These are phyloP conservation scores for Eleutherodactylus coqui DNA, from an alignment of 2,797 vertebrate species.

Conservation along the genomic window DNA sequence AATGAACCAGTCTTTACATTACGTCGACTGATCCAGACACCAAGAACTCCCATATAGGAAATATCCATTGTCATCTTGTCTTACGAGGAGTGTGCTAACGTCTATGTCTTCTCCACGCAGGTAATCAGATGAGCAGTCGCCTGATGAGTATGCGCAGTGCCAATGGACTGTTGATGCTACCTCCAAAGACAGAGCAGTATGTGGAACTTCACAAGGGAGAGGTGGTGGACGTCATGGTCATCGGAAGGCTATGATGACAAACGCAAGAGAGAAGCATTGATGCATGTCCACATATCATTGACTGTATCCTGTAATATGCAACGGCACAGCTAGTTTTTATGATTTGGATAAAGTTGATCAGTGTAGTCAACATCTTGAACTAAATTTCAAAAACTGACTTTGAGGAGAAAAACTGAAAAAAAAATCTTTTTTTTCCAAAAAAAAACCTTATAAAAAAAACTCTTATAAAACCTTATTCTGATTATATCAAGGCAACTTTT, in stretches of 20 bases:
- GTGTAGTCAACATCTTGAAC: constrained; percentile 98
- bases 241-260: constrained; percentile 96
- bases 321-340: constrained; percentile 99
- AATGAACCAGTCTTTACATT: no score
- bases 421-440: constrained; percentile 71
- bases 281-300: constrained; percentile 99
- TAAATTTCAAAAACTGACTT: constrained; percentile 88
- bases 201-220: constrained; percentile 98
- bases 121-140: constrained; percentile 98
- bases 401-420: constrained; percentile 91
- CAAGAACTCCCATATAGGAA: no score
- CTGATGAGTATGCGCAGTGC: constrained; percentile 99
- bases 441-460: constrained; percentile 80
- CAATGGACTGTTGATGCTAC: constrained; percentile 98
- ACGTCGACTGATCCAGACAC: no score
- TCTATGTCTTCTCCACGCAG: constrained; percentile 71
- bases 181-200: constrained; percentile 99
- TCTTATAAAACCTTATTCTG: constrained; percentile 96
- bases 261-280: constrained; percentile 85
- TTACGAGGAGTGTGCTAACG: neutral
- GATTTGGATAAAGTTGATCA: constrained; percentile 98
- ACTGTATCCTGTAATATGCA: constrained; percentile 99
- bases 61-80: neutral
- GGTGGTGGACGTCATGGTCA: constrained; percentile 99
- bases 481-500: constrained; percentile 98